Percentiles rank a stretch among this genome's conserved stretches.
Conservation (phyloP, 53 echinoderm and acorn worm genomes). For the Paracentrotus lividus region DNA sequence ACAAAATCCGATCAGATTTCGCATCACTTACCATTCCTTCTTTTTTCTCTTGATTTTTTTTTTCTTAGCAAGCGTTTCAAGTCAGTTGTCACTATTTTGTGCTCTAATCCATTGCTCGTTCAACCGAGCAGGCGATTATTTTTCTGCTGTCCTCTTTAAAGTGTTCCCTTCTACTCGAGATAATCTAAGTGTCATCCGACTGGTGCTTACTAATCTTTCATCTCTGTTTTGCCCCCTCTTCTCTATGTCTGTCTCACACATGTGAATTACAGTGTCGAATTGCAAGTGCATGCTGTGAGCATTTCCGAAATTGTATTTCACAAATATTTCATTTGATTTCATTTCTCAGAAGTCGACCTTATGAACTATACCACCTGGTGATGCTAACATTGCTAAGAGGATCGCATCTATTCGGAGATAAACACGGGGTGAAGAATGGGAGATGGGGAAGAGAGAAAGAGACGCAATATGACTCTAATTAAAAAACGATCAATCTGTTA, state of each 20-base stretch:
- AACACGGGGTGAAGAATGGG: neutral
- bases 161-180: neutral
- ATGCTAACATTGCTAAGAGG: too few species aligned
- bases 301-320: conserved; percentile 46
- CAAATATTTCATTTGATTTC: conserved; percentile 34
- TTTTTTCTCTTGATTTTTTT: neutral
- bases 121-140: conserved; percentile 55
- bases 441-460: neutral
- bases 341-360: conserved; percentile 32
- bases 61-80: conserved; percentile 38
- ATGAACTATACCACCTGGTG: conserved; percentile 29
- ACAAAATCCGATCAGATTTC: conserved; percentile 62
- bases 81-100: conserved; percentile 45
- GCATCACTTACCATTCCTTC: conserved; percentile 23
- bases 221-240: neutral
- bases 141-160: conserved; percentile 54
- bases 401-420: too few species aligned
- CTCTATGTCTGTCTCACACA: neutral
- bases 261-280: conserved; percentile 50
- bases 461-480: neutral
- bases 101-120: conserved; percentile 40
- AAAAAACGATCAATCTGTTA: neutral
- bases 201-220: conserved; percentile 50
- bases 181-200: conserved; percentile 48
- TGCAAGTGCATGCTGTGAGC: conserved; percentile 23